Conservation (phyloP, 2,113 vertebrate species). For the Myotis yumanensis region DNA sequence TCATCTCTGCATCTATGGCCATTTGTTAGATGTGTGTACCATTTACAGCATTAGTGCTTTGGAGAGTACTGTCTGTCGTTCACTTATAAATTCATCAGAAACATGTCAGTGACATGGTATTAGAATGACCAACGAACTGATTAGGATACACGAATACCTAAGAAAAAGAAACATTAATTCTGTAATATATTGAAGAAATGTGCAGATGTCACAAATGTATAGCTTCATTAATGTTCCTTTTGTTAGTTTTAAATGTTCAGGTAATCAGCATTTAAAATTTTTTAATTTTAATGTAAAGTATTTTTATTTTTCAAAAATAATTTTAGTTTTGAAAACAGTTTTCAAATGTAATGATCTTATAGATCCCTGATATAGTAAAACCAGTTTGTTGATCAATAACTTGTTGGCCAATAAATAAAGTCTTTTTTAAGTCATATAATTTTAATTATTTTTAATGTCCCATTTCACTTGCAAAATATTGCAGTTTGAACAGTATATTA, state of each 20-base stretch:
- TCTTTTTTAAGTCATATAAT: background rate
- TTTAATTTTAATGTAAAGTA: background rate
- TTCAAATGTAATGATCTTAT: background rate
- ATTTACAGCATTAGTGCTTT: background rate
- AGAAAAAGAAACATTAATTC: background rate
- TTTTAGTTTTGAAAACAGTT: background rate
- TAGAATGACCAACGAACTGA: background rate
- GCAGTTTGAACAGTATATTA: background rate
- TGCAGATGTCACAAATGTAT: background rate
- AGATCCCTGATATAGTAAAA: background rate
- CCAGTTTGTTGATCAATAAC: background rate
- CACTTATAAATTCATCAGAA: background rate
- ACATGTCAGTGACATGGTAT: background rate
- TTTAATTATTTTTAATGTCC: background rate
- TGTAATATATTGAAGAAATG: background rate
- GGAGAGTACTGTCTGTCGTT: background rate
- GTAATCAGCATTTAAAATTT: background rate
- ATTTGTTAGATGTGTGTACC: background rate
- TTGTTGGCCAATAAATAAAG: background rate
- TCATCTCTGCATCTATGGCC: too few species aligned
- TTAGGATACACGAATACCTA: background rate
- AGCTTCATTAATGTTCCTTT: background rate
- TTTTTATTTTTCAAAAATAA: slow-evolving; percentile 30
- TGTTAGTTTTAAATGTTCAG: background rate
- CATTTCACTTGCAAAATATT: background rate